Evolutionary conservation across 1,140 invertebrate species (phyloP).

Genomic region (Drosophila elegans): DNA sequence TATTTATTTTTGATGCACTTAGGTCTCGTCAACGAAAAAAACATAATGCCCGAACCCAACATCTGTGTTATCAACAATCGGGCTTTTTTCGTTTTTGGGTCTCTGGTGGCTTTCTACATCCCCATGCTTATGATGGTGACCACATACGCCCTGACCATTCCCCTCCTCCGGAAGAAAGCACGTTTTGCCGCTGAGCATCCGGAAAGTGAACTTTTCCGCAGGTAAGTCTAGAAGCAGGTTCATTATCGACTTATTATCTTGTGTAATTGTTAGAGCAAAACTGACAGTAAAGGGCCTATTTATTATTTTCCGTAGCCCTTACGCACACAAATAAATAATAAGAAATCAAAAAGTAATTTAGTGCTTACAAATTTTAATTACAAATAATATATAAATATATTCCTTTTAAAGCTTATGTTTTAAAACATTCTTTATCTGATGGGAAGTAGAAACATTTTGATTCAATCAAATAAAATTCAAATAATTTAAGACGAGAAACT

Average conservation of each 20-base stretch:
- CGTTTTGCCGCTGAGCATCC: slow-evolving; percentile 88
- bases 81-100: slow-evolving; percentile 94
- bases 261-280: too few species aligned
- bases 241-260: too few species aligned
- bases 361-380: too few species aligned
- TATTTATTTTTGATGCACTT: slow-evolving; percentile 17
- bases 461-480: neutral
- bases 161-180: slow-evolving; percentile 91
- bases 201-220: slow-evolving; percentile 87
- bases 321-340: too few species aligned
- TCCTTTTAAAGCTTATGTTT: too few species aligned
- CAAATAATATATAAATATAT: too few species aligned
- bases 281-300: too few species aligned
- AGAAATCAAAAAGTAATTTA: too few species aligned
- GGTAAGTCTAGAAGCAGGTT: slow-evolving; percentile 52
- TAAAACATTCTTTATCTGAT: too few species aligned
- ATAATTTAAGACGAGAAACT: neutral
- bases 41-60: slow-evolving; percentile 91
- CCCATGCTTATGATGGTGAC: slow-evolving; percentile 96
- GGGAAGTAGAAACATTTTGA: too few species aligned
- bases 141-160: slow-evolving; percentile 95
- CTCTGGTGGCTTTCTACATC: slow-evolving; percentile 95
- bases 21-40: slow-evolving; percentile 90
- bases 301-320: too few species aligned
- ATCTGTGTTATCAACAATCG: slow-evolving; percentile 94